Evolutionary conservation across 2,113 vertebrate species (phyloP).

Genomic region (Sander lucioperca): DNA sequence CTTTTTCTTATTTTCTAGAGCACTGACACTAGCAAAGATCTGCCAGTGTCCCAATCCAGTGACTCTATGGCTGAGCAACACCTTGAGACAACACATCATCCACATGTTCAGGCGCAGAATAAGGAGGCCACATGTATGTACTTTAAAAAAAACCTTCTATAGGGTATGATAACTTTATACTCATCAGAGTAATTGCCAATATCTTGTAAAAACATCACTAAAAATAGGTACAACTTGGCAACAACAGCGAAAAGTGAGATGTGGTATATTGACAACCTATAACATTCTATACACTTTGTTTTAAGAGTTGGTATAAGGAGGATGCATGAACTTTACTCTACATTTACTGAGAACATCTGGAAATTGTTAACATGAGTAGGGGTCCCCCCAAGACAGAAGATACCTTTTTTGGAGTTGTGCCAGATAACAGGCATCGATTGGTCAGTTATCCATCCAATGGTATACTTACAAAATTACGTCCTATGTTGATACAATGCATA

Average conservation of each 20-base stretch:
- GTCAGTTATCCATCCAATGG: no score
- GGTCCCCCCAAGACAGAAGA: no score
- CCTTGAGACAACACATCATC: slow-evolving; percentile 22
- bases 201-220: background rate
- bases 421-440: no score
- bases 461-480: no score
- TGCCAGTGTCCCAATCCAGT: background rate
- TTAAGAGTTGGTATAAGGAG: no score
- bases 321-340: no score
- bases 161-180: background rate
- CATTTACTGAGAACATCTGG: no score
- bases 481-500: no score
- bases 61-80: slow-evolving; percentile 16
- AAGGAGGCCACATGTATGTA: slow-evolving; percentile 53
- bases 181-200: background rate
- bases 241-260: background rate
- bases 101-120: slow-evolving; percentile 13
- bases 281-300: no score
- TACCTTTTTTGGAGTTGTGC: no score
- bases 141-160: background rate
- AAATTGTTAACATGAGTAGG: no score
- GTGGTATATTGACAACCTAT: no score
- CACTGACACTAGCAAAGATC: background rate
- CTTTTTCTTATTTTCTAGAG: slow-evolving; percentile 46
- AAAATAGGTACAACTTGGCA: background rate